Evolutionary conservation across 2,113 vertebrate species (phyloP), one percentile per base, ranked within the genome.

Genomic region (Tonatia bakeri): DNA sequence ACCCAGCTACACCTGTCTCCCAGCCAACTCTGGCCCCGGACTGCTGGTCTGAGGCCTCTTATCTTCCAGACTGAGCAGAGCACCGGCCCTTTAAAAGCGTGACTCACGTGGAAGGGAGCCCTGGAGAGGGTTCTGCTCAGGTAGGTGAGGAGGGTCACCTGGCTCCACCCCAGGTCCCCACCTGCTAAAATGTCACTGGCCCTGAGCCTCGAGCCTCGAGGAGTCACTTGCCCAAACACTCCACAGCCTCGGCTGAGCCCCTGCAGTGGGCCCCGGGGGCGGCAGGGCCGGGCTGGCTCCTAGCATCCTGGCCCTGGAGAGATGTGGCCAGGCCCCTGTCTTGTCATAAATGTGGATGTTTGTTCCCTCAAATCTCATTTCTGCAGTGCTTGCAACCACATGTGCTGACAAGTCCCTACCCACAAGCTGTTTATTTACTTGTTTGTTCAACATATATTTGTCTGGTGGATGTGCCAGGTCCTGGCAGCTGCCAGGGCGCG

Each of bases 401-500:
- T 3, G 17, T 0, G 11, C 20, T 26, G 22, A 36, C 47, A 54
- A 76, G 45, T 54, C 77, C 65, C 64, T 14, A 7, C 79, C 67
- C 3, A 7, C 1, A 19, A 64, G 50, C 72, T 65, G 4, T 54
- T 75, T 80, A 36, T 87, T 87, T 75, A 67, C 75, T 85, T 92
- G 70, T 76, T 81, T 72, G 45, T 88, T 75, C 77, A 67, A 69
- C 87, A 80, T 22, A 90, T 70, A 50, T 77, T 56, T 84, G 61
- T 56, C 86, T 24, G 45, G 64, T 10, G n/a, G 24, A n/a, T 10
- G 12, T 59, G 82, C 70, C 76, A 15, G 90, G 76, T 3, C 2
- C 43, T 20, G 88, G 31, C 0, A 5, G 47, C 19, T 3, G 24
- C 31, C 26, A 22, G 75, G 36, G 38, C 59, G 54, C 4, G 50